These are phyloP conservation scores for Nothocercus nigrocapillus DNA, from an alignment of 2,113 vertebrate species.

Conservation along the genomic window DNA sequence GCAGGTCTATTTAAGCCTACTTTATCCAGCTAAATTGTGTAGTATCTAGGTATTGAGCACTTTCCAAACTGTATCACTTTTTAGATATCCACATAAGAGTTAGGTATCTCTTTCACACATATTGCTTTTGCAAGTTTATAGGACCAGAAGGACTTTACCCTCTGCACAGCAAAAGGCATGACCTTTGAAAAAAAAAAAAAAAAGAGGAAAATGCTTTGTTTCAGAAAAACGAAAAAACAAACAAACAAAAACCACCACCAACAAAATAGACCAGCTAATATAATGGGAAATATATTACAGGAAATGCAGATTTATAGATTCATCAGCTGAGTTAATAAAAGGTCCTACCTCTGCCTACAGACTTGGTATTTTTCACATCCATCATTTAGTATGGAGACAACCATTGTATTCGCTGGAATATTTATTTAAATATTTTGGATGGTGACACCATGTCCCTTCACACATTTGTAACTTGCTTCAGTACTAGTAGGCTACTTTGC, in stretches of 20 bases:
- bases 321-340: not conserved
- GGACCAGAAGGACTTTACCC: not conserved
- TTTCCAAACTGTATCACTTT: not conserved
- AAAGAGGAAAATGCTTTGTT: not conserved
- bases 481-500: not conserved
- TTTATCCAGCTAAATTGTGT: not conserved
- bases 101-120: not conserved
- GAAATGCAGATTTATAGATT: not conserved
- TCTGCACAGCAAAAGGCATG: not conserved
- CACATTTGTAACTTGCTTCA: not conserved
- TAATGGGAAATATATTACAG: not conserved
- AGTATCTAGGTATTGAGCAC: not conserved
- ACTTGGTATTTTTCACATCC: not conserved
- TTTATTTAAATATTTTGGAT: not conserved
- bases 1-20: not conserved
- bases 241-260: no score
- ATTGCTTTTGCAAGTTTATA: rapidly evolving
- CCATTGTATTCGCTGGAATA: not conserved
- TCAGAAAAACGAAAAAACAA: not conserved
- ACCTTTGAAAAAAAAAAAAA: not conserved
- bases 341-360: rapidly evolving
- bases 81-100: not conserved
- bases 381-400: not conserved
- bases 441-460: not conserved
- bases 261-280: not conserved